phyloP scores from a whole-genome alignment of 2,888 invertebrate genomes.

The Troides oblongomaculatus region DNA sequence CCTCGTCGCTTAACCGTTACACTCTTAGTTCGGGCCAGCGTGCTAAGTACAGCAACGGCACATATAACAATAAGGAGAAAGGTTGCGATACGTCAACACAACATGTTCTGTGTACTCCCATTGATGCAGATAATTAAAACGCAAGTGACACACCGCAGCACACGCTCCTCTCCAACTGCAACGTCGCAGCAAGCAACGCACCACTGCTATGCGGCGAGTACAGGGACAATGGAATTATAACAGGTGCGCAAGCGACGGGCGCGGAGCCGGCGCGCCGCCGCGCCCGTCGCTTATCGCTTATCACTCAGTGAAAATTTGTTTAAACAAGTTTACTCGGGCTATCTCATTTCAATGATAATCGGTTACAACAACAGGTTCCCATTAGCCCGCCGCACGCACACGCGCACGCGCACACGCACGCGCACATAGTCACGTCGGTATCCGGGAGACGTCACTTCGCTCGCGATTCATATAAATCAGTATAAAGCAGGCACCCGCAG shows the following conservation, averaged over 20 bases:
- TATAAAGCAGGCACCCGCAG: background rate
- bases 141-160: too few species aligned
- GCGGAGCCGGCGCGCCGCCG: conserved; percentile 5
- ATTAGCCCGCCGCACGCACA: conserved; percentile 6
- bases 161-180: too few species aligned
- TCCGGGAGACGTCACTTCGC: background rate
- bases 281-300: conserved; percentile 25
- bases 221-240: background rate
- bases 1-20: too few species aligned
- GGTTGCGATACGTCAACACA: too few species aligned
- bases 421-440: background rate
- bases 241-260: background rate
- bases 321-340: conserved; percentile 26
- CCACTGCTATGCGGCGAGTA: background rate
- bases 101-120: too few species aligned
- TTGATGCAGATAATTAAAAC: too few species aligned
- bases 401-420: background rate
- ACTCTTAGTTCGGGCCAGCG: too few species aligned
- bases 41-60: too few species aligned
- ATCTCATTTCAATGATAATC: conserved; percentile 25
- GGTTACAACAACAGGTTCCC: conserved; percentile 25
- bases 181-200: background rate
- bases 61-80: too few species aligned
- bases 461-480: background rate
- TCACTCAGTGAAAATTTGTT: conserved; percentile 32